phyloP scores from a whole-genome alignment of 2,797 vertebrate genomes.

The Octomys mimax region DNA sequence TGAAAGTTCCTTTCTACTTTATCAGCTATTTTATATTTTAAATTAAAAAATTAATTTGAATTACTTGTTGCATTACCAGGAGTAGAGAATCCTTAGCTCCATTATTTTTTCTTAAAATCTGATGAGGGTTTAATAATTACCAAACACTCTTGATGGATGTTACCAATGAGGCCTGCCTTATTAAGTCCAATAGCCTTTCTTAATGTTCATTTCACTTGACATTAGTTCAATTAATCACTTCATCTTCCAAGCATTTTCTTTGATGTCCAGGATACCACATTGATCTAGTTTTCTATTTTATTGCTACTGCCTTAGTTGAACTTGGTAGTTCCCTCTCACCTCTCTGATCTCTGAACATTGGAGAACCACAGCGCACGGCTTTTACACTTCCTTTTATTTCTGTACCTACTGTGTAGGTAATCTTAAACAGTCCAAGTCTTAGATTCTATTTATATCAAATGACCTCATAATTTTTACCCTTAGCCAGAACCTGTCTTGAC shows the following conservation, averaged over 20 bases:
- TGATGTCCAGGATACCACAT: background rate
- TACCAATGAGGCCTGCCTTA: background rate
- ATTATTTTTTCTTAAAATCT: slow-evolving; percentile 42
- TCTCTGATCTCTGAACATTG: background rate
- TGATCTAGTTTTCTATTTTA: background rate
- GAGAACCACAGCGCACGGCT: background rate
- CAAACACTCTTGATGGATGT: background rate
- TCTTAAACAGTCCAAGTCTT: background rate
- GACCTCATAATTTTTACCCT: background rate
- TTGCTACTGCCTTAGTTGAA: background rate
- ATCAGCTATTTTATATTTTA: slow-evolving; percentile 33
- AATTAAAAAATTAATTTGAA: slow-evolving; percentile 11
- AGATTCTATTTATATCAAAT: slow-evolving; percentile 2
- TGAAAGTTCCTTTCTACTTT: slow-evolving; percentile 5
- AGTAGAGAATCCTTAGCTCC: background rate
- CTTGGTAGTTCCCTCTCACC: background rate
- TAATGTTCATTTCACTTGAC: background rate
- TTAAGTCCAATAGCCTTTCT: background rate
- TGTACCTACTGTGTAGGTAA: background rate
- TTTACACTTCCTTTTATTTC: slow-evolving; percentile 15
- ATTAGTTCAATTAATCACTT: background rate
- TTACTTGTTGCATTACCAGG: background rate
- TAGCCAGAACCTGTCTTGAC: background rate
- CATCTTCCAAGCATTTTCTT: background rate
- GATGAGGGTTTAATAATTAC: background rate